Conservation (phyloP, 2,888 invertebrate genomes). For the Sceliomorpha sp. region DNA sequence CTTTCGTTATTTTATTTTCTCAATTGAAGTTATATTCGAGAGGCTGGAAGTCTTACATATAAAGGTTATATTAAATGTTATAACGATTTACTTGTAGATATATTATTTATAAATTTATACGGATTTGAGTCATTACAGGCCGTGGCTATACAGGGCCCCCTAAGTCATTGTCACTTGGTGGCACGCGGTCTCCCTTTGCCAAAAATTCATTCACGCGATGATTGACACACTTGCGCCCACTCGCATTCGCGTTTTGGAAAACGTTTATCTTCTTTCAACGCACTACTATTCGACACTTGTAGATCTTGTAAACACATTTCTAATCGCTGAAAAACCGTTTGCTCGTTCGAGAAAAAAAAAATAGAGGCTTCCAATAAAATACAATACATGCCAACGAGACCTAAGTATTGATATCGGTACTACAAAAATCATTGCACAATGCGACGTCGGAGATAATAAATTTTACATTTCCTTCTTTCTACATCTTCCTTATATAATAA, state of each 20-base stretch:
- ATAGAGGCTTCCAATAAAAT: no score
- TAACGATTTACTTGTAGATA: conserved; percentile 71
- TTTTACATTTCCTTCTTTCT: no score
- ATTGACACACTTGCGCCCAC: conserved; percentile 34
- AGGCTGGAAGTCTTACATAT: conserved; percentile 61
- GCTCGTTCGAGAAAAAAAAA: no score
- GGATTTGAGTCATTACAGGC: conserved; percentile 72
- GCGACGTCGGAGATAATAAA: no score
- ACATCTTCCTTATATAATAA: no score
- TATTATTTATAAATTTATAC: conserved; percentile 62
- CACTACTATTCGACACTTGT: no score
- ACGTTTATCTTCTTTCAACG: neutral
- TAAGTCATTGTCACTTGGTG: conserved; percentile 71
- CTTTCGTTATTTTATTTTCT: conserved; percentile 7
- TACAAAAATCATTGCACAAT: no score
- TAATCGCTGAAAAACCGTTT: no score
- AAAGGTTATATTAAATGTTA: conserved; percentile 71
- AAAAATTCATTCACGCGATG: conserved; percentile 26
- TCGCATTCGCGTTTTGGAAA: conserved; percentile 30
- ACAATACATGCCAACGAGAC: no score
- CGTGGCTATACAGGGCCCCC: conserved; percentile 80
- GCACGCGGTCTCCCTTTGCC: conserved; percentile 76
- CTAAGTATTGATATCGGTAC: no score
- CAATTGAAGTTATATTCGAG: conserved; percentile 25
- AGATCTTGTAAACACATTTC: no score